Base-by-base conservation (phyloP, 2,888 invertebrate genomes). In the Phragmatobia fuliginosa region DNA sequence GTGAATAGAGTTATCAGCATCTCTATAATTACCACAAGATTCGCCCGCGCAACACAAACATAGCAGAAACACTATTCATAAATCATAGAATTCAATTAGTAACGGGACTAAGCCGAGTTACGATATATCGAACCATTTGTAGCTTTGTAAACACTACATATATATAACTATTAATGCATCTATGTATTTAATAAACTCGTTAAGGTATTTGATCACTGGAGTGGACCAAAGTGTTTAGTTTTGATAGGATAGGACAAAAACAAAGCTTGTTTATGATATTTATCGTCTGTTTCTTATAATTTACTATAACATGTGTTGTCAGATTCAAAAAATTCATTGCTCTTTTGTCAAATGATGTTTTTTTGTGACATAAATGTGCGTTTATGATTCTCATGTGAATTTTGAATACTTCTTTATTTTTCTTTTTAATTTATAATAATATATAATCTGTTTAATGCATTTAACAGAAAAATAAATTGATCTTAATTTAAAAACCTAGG, bases 11-110 rank as follows among this genome's bases (percentile, higher is more conserved):
- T 49, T 14, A 63, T 63, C 63, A 49, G 63, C n/a, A 5, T 16
- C 45, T 38, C 63, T n/a, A 63, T 64, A 64, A 64, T 64, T 64
- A 64, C 56, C 45, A 33, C 49, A 52, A 36, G 36, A 52, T 36
- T 52, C 52, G 52, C 33, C 16, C 28, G 25, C 36, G 11, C 32
- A 60, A 52, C 36, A 36, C 64, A 45, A 41, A 59, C 49, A 61
- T 14, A 33, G 45, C 33, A 49, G 65, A 58, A 70, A 76, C 73
- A 65, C 67, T 72, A 79, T 81, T 82, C 85, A 88, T 88, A 88
- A 87, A 89, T 90, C 88, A 88, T 86, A 87, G 83, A 86, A 89
- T 89, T 89, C 88, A 88, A 90, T 90, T 90, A 89, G 86, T 83
- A 83, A 81, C 74, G 71, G 78, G 68, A 73, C 80, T 85, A 82